Evolutionary conservation across 2,888 invertebrate genomes (phyloP).

Genomic region (Trissolcus japonicus): DNA sequence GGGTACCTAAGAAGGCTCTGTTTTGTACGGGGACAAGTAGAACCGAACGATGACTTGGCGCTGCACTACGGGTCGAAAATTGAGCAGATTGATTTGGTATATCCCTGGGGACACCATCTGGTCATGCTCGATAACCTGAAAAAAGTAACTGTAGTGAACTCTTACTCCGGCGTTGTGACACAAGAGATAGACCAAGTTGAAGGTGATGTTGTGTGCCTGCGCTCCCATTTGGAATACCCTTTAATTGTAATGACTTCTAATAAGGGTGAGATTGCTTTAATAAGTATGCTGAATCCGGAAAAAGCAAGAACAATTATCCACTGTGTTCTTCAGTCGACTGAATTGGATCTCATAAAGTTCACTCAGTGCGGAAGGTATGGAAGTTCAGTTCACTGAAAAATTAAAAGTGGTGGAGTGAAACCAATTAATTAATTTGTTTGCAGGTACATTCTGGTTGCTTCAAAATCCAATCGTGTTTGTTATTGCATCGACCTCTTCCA

Average conservation of each 20-base stretch:
- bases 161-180: slow-evolving; percentile 61
- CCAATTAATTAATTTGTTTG: background rate
- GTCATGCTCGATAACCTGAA: slow-evolving; percentile 59
- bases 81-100: slow-evolving; percentile 62
- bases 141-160: slow-evolving; percentile 63
- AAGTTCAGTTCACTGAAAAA: background rate
- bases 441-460: background rate
- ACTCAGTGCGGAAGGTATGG: slow-evolving; percentile 64
- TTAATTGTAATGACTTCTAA: slow-evolving; percentile 61
- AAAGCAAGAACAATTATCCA: slow-evolving; percentile 60
- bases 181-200: slow-evolving; percentile 57
- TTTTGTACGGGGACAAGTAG: slow-evolving; percentile 37
- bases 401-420: background rate
- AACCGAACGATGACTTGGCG: slow-evolving; percentile 43
- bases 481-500: slow-evolving; percentile 62
- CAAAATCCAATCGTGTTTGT: slow-evolving; percentile 61
- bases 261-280: slow-evolving; percentile 65
- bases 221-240: slow-evolving; percentile 67
- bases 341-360: slow-evolving; percentile 68
- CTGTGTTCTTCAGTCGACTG: slow-evolving; percentile 61
- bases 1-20: slow-evolving; percentile 67
- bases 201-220: slow-evolving; percentile 60
- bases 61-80: slow-evolving; percentile 59
- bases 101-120: slow-evolving; percentile 70
- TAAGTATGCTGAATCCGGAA: slow-evolving; percentile 59